phyloP scores from a whole-genome alignment of 1,140 invertebrate genomes.

The Pogonus chalceus region DNA sequence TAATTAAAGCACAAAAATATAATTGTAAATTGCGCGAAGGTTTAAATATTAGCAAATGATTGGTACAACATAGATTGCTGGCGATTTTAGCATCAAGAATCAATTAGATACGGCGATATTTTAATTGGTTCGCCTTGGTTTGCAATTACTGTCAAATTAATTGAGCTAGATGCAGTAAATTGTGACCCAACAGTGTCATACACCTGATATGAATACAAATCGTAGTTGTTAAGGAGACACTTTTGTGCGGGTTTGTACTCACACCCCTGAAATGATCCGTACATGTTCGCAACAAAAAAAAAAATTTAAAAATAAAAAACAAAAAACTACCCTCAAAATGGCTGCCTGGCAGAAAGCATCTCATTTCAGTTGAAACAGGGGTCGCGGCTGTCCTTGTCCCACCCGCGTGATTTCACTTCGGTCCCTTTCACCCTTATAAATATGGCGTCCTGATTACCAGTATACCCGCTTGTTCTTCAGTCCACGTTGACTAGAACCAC shows the following conservation, averaged over 20 bases:
- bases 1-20: too few relatives aligned
- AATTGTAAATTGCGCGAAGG: too few relatives aligned
- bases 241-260: conserved; percentile 28
- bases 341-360: conserved; percentile 38
- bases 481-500: conserved; percentile 27
- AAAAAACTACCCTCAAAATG: conserved; percentile 37
- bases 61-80: too few relatives aligned
- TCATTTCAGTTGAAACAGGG: conserved; percentile 37
- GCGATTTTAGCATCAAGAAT: neutral
- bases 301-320: conserved; percentile 28
- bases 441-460: conserved; percentile 38
- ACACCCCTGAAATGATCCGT: conserved; percentile 32
- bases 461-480: conserved; percentile 30
- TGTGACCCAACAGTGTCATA: conserved; percentile 14
- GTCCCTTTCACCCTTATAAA: conserved; percentile 37
- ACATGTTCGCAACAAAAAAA: conserved; percentile 31
- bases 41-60: too few relatives aligned
- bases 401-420: conserved; percentile 34
- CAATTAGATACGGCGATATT: conserved; percentile 6
- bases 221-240: conserved; percentile 12
- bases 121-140: conserved; percentile 20
- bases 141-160: conserved; percentile 23
- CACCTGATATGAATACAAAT: conserved; percentile 12
- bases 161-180: conserved; percentile 20
- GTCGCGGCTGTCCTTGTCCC: conserved; percentile 34